These are phyloP conservation scores for Columbina picui DNA, from an alignment of 2,113 vertebrate genomes.

Conservation along the genomic window DNA sequence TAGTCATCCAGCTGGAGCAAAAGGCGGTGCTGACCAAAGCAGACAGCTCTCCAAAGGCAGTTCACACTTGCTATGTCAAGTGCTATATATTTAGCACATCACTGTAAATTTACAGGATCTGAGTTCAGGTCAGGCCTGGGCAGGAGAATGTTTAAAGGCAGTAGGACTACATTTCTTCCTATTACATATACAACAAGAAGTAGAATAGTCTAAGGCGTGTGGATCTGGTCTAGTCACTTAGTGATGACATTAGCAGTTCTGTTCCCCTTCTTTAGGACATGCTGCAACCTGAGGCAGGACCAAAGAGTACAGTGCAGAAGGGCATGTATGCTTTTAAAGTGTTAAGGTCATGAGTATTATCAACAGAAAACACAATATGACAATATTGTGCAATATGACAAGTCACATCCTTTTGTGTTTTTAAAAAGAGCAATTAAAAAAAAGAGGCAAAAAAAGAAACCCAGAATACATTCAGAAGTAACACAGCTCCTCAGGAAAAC, in stretches of 20 bases:
- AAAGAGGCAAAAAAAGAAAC: background rate
- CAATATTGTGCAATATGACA: background rate
- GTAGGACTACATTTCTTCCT: background rate
- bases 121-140: background rate
- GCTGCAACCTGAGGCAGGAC: background rate
- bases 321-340: background rate
- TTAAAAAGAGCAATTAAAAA: background rate
- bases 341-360: background rate
- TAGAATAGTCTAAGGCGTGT: background rate
- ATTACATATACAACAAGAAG: background rate
- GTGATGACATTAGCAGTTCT: background rate
- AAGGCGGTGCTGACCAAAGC: background rate
- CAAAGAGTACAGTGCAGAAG: background rate
- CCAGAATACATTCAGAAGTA: background rate
- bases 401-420: background rate
- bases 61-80: background rate
- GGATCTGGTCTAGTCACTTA: background rate
- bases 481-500: background rate
- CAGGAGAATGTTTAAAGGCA: conserved; percentile 9
- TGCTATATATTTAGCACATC: background rate
- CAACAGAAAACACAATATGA: conserved; percentile 20
- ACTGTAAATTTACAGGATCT: too few species aligned
- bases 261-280: background rate
- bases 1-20: background rate
- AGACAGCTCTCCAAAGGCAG: background rate